These are phyloP conservation scores for Nomada ferruginata DNA, from an alignment of 2,888 invertebrate species.

Conservation along the genomic window DNA sequence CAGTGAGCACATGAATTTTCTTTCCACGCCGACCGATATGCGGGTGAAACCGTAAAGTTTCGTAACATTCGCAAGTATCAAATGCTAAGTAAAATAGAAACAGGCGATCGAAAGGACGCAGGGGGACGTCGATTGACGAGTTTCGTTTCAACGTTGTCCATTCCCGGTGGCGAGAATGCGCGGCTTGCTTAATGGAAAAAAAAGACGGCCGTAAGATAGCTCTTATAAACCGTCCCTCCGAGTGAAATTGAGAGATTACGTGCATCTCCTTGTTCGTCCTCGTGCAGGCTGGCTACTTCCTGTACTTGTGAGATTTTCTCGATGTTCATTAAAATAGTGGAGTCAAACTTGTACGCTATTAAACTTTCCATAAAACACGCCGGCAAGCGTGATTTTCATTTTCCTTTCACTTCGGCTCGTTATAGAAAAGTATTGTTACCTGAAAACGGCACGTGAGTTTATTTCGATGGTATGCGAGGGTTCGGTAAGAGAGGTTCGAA, in stretches of 20 bases:
- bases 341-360: constrained; percentile 32
- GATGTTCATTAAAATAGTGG: not conserved
- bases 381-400: constrained; percentile 10
- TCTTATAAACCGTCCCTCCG: constrained; percentile 48
- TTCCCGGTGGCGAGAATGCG: constrained; percentile 56
- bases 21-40: constrained; percentile 12
- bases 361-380: constrained; percentile 33
- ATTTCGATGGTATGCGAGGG: not conserved
- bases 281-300: constrained; percentile 51
- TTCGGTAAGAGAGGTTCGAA: too few species aligned
- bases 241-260: constrained; percentile 70
- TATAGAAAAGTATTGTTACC: constrained; percentile 16
- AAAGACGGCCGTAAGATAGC: constrained; percentile 49
- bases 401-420: constrained; percentile 21
- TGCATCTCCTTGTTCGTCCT: constrained; percentile 68
- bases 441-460: not conserved
- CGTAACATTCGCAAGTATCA: constrained; percentile 45
- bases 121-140: constrained; percentile 62
- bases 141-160: constrained; percentile 64
- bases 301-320: constrained; percentile 40
- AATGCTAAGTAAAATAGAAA: constrained; percentile 52
- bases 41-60: constrained; percentile 44
- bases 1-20: constrained; percentile 28
- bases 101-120: constrained; percentile 44
- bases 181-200: constrained; percentile 23